Conservation (phyloP, 2,888 invertebrate species). For the Noctua pronuba region DNA sequence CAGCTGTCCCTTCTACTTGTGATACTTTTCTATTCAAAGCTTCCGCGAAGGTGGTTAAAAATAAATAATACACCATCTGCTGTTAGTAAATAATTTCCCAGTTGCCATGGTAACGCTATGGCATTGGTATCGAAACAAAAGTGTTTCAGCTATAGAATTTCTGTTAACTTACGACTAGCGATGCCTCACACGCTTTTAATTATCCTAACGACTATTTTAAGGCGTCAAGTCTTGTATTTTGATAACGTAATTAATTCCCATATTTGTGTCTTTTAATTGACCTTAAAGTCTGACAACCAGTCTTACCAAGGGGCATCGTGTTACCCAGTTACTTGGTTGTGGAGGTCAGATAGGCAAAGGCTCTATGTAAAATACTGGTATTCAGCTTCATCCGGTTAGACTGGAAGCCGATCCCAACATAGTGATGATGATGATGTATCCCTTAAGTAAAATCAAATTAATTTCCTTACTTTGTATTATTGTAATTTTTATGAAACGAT, state of each 20-base stretch:
- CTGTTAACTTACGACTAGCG: neutral
- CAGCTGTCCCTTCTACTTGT: neutral
- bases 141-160: neutral
- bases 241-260: constrained; percentile 22
- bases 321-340: neutral
- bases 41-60: neutral
- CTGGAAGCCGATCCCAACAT: neutral
- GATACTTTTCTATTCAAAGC: neutral
- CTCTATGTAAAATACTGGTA: neutral
- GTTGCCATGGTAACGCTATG: constrained; percentile 33
- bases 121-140: constrained; percentile 5
- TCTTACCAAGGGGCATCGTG: neutral
- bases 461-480: constrained; percentile 1
- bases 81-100: constrained; percentile 13
- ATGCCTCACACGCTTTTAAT: constrained; percentile 14
- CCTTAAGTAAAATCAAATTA: constrained; percentile 4
- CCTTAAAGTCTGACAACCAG: neutral
- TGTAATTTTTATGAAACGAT: no score
- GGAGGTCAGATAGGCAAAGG: neutral
- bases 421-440: neutral
- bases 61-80: constrained; percentile 9
- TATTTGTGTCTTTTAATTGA: constrained; percentile 11
- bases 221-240: constrained; percentile 34
- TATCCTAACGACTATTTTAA: constrained; percentile 38
- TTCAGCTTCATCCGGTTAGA: neutral